Evolutionary conservation across 2,888 invertebrate species (phyloP), one percentile per base, ranked within the genome.

Genomic region (Andrena camellia): DNA sequence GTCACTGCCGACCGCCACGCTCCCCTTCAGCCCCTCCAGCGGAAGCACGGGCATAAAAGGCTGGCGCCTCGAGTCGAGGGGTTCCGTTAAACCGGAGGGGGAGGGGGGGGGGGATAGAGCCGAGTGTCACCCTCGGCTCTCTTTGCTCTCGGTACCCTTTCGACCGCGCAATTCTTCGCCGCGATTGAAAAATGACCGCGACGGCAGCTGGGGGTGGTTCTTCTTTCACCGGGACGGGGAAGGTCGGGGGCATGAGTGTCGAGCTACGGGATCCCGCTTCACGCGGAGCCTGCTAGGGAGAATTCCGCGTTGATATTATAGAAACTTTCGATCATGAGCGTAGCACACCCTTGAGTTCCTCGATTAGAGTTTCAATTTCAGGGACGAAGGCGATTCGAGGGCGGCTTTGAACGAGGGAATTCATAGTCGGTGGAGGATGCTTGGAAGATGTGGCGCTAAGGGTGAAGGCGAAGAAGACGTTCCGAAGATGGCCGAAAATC

Each of bases 1-100:
- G 93, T 93, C 93, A 93, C 87, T 31, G 20, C 64, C 81, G 81
- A 73, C 81, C 74, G 20, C 62, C 66, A 50, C 68, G 66, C 68
- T 57, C 67, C 68, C 73, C 79, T 75, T 66, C 48, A 52, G 26
- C 63, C 54, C 26, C 33, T 54, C 33, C 48, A 59, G 35, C 54
- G 42, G 59, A 68, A 76, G 13, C 63, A 5, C 82, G 62, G 42
- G 79, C 73, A 76, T 78, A 78, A 81, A 80, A 68, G 60, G 71
- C 71, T 62, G 78, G 70, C 74, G 71, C 86, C 82, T 78, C 83
- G 70, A 78, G 73, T 48, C 78, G 74, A 68, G 62, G 31, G 35
- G 29, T 59, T 20, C 52, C 52, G 52, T 33, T 66, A 64, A 29
- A 66, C 60, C 13, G 6, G 20, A 2, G 54, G 20, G 54, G 17